Base-by-base conservation (phyloP, 2,888 invertebrate species). In the Hoplodrina blanda region DNA sequence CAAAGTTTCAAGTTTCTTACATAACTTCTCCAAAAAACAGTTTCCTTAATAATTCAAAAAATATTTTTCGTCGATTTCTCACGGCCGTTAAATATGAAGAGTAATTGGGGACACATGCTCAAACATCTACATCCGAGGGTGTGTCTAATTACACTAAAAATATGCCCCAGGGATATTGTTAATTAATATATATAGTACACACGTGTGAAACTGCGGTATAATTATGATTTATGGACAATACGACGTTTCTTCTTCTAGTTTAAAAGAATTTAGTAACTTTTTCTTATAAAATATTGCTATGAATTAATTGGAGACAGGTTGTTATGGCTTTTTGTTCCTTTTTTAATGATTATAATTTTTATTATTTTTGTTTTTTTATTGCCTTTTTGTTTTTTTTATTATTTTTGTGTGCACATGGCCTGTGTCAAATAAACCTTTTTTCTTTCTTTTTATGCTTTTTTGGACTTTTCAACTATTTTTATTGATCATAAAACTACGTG, bases 41-140 rank as follows among this genome's bases (percentile, higher is more conserved):
- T 71, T 78, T 75, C 78, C 73, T 76, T 56, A 76, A 69, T 62
- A 60, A 66, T 71, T 72, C 62, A 64, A 81, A 73, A 78, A 82
- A 79, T 74, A 78, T 68, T 73, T 65, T 7, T 19, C 71, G 62
- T 76, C 73, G 11, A 86, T 82, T 89, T 91, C 91, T 90, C 92
- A 92, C 92, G 90, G 83, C 86, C 83, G 85, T 90, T 88, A 89
- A 81, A 77, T 80, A 63, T 84, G 90, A 71, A 65, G 91, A 91
- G 87, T 92, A 92, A 93, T 92, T 92, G 89, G 88, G 88, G 88
- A 87, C 93, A 93, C 82, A 91, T 93, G 92, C 84, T 57, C 69
- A 55, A 62, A 76, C 76, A 62, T 68, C 67, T 77, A 72, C 75
- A 76, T 83, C 80, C 84, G 76, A 80, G 86, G 85, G 83, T 85